These are phyloP conservation scores for Drosophila biarmipes DNA, from an alignment of 1,140 invertebrate genomes.

Conservation along the genomic window DNA sequence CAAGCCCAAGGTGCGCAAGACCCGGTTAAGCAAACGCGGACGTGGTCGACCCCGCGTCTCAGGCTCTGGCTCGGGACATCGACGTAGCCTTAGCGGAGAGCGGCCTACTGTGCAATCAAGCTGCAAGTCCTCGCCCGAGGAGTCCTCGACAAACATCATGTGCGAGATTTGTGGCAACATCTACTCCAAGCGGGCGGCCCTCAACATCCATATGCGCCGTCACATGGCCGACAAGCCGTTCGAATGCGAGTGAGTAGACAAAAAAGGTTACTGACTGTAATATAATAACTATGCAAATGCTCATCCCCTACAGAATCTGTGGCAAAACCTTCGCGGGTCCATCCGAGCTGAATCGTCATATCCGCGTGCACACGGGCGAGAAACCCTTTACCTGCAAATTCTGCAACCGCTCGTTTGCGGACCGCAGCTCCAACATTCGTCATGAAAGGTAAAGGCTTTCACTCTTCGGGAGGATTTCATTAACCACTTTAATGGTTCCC, in stretches of 20 bases:
- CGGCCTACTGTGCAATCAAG: conserved; percentile 8
- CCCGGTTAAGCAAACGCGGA: conserved; percentile 50
- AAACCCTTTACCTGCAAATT: conserved; percentile 89
- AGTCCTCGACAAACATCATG: conserved; percentile 70
- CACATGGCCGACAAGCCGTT: conserved; percentile 80
- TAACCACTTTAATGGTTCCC: background rate
- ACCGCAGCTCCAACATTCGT: conserved; percentile 86
- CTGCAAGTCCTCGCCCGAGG: conserved; percentile 47
- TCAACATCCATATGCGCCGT: conserved; percentile 81
- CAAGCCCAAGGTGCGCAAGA: conserved; percentile 52
- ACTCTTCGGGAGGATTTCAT: background rate
- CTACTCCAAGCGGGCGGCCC: conserved; percentile 71
- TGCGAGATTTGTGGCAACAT: conserved; percentile 82
- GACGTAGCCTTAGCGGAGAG: background rate
- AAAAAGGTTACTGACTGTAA: background rate
- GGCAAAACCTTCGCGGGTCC: conserved; percentile 75
- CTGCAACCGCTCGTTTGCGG: conserved; percentile 90
- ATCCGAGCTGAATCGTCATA: conserved; percentile 75
- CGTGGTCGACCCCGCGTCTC: conserved; percentile 56
- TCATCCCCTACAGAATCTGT: conserved; percentile 62
- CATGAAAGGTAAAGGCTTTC: conserved; percentile 85
- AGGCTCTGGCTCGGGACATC: background rate
- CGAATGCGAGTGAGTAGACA: conserved; percentile 73
- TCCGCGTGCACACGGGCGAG: conserved; percentile 78
- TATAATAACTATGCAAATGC: background rate